Conservation (phyloP, 2,113 vertebrate genomes). For the Amblyornis subalaris region DNA sequence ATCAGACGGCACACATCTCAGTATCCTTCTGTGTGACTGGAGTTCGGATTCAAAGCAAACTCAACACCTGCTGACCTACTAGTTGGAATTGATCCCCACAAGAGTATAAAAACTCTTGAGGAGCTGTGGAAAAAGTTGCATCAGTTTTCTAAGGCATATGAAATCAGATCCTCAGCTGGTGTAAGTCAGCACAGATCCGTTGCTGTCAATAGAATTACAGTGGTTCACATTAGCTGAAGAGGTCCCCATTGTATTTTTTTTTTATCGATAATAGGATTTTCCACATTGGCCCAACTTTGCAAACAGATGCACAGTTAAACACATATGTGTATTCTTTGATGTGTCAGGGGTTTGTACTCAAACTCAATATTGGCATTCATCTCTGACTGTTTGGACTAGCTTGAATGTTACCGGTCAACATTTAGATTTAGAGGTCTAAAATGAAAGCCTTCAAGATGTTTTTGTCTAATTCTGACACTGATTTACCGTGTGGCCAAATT, state of each 20-base stretch:
- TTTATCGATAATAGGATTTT: background rate
- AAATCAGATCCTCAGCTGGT: constrained; percentile 29
- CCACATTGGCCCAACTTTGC: background rate
- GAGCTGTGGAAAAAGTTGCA: background rate
- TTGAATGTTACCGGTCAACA: background rate
- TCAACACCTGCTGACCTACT: background rate
- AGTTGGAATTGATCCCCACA: background rate
- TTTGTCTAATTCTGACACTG: background rate
- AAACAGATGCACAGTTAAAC: constrained; percentile 1
- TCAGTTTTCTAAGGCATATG: constrained; percentile 25
- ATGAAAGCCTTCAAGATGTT: background rate
- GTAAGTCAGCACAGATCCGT: background rate
- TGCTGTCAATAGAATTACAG: constrained; percentile 41
- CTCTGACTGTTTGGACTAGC: background rate
- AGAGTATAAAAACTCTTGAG: background rate
- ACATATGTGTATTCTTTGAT: background rate
- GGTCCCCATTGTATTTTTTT: background rate
- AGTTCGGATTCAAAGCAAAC: background rate
- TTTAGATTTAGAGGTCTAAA: background rate
- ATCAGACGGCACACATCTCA: background rate
- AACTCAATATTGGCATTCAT: background rate
- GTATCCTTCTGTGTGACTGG: background rate
- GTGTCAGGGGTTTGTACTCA: background rate
- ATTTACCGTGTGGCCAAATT: background rate
- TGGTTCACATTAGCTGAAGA: constrained; percentile 13